Percentiles rank a stretch among this genome's conserved stretches.
phyloP scores from a whole-genome alignment of 2,888 invertebrate genomes.

The Steromphala cineraria region DNA sequence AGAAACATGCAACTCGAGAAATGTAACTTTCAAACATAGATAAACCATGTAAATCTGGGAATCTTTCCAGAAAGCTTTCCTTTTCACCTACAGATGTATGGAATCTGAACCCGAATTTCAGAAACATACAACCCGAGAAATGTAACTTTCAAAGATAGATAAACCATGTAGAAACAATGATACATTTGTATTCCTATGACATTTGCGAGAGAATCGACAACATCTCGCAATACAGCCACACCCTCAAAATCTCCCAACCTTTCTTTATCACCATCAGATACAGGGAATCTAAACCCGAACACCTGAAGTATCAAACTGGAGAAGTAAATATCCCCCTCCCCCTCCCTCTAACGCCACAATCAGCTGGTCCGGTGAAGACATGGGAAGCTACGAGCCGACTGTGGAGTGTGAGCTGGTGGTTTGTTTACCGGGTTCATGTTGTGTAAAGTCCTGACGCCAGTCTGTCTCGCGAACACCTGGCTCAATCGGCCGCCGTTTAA shows the following conservation, averaged over 20 bases:
- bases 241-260: not conserved
- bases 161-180: too few species aligned
- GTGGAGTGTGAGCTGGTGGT: not conserved
- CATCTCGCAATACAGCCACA: not conserved
- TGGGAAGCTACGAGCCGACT: not conserved
- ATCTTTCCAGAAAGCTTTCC: not conserved
- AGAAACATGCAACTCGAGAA: too few species aligned
- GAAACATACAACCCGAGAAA: not conserved
- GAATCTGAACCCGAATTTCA: not conserved
- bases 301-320: not conserved
- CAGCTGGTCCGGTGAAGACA: not conserved
- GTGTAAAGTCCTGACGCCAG: conserved; percentile 47
- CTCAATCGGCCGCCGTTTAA: conserved; percentile 28
- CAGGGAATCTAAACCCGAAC: not conserved
- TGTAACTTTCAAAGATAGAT: not conserved
- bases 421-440: conserved; percentile 50
- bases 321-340: not conserved
- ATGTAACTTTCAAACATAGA: too few species aligned
- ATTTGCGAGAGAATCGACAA: too few species aligned
- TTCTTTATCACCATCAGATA: not conserved
- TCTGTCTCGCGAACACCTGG: conserved; percentile 43
- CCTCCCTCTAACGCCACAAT: not conserved
- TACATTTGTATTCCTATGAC: too few species aligned
- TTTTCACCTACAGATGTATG: not conserved
- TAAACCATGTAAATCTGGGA: too few species aligned